Conservation (phyloP, 2,888 invertebrate species). For the Molorchus minor region DNA sequence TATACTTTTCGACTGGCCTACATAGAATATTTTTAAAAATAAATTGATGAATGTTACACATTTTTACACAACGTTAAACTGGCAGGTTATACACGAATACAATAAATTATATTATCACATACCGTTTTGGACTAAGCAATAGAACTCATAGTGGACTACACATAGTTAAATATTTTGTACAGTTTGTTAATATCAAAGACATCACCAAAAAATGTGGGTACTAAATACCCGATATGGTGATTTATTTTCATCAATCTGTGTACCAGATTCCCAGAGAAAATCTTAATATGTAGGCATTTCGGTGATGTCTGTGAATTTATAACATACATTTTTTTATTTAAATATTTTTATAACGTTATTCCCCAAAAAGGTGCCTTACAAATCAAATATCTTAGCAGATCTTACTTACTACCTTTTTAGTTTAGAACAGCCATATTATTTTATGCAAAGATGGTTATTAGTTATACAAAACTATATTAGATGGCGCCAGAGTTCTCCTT, state of each 20-base stretch:
- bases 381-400: too few relatives aligned
- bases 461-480: too few relatives aligned
- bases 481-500: too few relatives aligned
- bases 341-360: neutral
- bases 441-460: too few relatives aligned
- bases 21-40: too few relatives aligned
- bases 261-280: neutral
- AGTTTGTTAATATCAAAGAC: slow-evolving; percentile 7
- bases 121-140: slow-evolving; percentile 22
- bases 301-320: neutral
- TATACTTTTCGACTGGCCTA: too few relatives aligned
- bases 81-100: slow-evolving; percentile 22
- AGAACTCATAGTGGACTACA: slow-evolving; percentile 22
- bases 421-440: too few relatives aligned
- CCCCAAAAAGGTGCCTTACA: neutral
- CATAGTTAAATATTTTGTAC: slow-evolving; percentile 23
- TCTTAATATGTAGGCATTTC: neutral
- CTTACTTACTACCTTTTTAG: too few relatives aligned
- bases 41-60: slow-evolving; percentile 20
- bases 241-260: neutral
- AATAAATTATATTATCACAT: slow-evolving; percentile 28
- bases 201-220: slow-evolving; percentile 4
- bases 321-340: neutral
- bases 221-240: neutral
- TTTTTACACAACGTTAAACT: slow-evolving; percentile 13